Evolutionary conservation across 2,113 vertebrate genomes (phyloP).

Genomic region (Silurus meridionalis): DNA sequence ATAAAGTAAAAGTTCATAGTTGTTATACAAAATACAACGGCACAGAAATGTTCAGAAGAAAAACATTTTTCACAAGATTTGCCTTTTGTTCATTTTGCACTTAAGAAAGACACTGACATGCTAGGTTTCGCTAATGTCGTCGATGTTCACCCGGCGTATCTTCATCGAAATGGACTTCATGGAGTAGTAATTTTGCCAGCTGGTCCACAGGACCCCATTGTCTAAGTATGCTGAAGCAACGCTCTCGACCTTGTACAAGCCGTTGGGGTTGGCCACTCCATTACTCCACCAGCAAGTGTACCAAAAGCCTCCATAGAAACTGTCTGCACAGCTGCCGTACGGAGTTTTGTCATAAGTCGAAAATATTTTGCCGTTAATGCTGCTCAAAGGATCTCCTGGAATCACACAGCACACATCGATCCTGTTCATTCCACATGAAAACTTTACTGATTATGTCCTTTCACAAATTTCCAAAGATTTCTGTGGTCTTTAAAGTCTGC

Average conservation of each 20-base stretch:
- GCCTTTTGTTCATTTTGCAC: not conserved
- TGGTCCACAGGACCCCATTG: constrained; percentile 21
- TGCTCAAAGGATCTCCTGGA: constrained; percentile 71
- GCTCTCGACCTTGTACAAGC: constrained; percentile 53
- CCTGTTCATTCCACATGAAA: no score
- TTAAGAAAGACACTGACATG: not conserved
- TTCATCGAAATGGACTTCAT: constrained; percentile 42
- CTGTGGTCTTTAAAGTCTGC: no score
- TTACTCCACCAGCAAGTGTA: constrained; percentile 62
- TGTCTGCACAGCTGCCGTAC: constrained; percentile 75
- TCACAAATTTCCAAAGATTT: no score
- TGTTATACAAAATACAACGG: no score
- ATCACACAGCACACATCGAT: no score
- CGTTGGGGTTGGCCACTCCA: constrained; percentile 69
- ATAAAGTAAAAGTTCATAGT: no score
- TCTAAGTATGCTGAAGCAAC: not conserved
- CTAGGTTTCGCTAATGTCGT: not conserved
- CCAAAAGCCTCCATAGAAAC: constrained; percentile 75
- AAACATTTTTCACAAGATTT: not conserved
- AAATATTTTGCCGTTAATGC: constrained; percentile 72
- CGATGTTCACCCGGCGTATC: not conserved
- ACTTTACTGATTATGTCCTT: no score
- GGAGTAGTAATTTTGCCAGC: constrained; percentile 40
- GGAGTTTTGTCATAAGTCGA: constrained; percentile 77
- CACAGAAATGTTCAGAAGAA: not conserved